Base-by-base conservation (phyloP, 1,140 invertebrate species). In the Drosophila arawakana region DNA sequence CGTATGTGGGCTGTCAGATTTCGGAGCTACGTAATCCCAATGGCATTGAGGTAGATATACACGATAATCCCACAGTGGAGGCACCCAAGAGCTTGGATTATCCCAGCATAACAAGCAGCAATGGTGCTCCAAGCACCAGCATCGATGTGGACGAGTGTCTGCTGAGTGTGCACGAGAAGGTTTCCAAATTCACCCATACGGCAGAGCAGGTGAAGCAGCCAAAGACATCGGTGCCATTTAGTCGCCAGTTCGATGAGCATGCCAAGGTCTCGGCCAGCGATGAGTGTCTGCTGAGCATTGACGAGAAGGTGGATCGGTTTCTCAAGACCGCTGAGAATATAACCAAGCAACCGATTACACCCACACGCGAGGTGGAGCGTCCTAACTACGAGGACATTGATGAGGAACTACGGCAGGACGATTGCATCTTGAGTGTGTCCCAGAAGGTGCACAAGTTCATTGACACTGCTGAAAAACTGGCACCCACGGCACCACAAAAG, bases 261-360 rank as follows among this genome's bases (percentile, higher is more conserved):
- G 76, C 91, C 46, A 93, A 93, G 44, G 93, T 93, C 47, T 93
- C 94, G 34, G 92, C 93, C 68, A 93, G 94, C 86, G 94, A 95
- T 80, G 95, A 95, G 61, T 95, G 94, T 30, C 91, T 95, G 57
- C 86, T 95, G 41, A 95, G 94, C 73, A 95, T 95, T 4, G 94
- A 95, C 69, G 94, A 95, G 65, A 95, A 95, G 92, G 95, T 95
- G 11, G 94, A 93, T 79, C 93, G 95, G 47, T 95, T 95, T 72
- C 92, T 95, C 44, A 94, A 93, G 76, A 94, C 94, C 35, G 94
- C 95, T 49, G 94, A 95, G 90, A 93, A 94, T 52, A 90, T 94
- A 0, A 94, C 93, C 54, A 88, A 91, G 21, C 83, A 91, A 21
- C 93, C 83, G 15, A 72, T 76, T 30, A 75, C 93, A 79, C 76